Percentiles rank a stretch among this genome's conserved stretches.
Evolutionary conservation across 2,888 invertebrate genomes (phyloP).

Genomic region (Archips crataeganus): DNA sequence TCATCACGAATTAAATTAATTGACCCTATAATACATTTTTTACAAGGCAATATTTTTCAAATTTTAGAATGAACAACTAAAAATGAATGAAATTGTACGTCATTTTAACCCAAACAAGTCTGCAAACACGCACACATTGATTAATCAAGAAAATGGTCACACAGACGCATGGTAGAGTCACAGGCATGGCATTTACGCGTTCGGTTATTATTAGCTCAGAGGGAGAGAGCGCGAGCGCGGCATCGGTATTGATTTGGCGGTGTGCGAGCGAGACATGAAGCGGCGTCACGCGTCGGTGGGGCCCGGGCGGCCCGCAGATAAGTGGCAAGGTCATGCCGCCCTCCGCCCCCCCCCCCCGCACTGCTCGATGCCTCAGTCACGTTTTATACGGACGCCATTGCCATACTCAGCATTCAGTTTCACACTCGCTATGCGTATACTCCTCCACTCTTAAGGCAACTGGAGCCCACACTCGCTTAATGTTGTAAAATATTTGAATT

Average conservation of each 20-base stretch:
- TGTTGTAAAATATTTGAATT: too few relatives aligned
- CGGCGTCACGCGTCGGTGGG: slow-evolving; percentile 56
- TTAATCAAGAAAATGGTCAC: slow-evolving; percentile 52
- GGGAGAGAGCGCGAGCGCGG: slow-evolving; percentile 59
- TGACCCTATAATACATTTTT: not conserved
- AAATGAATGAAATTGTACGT: not conserved
- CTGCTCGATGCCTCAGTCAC: slow-evolving; percentile 7
- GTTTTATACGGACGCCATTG: slow-evolving; percentile 2
- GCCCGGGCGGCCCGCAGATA: slow-evolving; percentile 68
- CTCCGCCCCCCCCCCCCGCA: slow-evolving; percentile 41
- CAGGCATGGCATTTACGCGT: slow-evolving; percentile 45
- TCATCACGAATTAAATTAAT: not conserved
- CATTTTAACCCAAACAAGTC: not conserved
- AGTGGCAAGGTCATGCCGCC: slow-evolving; percentile 77
- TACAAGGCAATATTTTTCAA: not conserved
- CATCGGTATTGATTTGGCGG: slow-evolving; percentile 62
- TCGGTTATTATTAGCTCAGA: slow-evolving; percentile 76
- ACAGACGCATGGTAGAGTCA: slow-evolving; percentile 46
- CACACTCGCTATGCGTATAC: not conserved
- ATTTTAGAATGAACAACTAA: not conserved
- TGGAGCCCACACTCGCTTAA: not conserved
- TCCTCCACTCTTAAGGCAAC: not conserved
- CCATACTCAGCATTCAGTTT: not conserved
- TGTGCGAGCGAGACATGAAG: slow-evolving; percentile 61
- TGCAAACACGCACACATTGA: not conserved